A percentile compares a stretch with the other conserved stretches of the same genome.
Conservation (phyloP, 2,113 vertebrate species). For the Hydrolagus affinis region DNA sequence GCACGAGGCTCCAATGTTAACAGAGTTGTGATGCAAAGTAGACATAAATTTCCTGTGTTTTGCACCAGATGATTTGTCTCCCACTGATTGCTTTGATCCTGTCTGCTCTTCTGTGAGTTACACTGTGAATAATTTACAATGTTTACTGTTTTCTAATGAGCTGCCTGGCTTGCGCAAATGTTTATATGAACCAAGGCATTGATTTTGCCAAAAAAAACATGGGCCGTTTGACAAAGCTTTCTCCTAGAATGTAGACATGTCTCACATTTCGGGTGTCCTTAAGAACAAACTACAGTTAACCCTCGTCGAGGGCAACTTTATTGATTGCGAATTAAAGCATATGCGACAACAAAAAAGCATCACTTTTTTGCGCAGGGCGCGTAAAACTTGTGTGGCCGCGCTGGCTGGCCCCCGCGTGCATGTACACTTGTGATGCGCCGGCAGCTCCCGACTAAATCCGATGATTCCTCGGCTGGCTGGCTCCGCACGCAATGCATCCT, state of each 20-base stretch:
- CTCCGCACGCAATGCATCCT: too few relatives aligned
- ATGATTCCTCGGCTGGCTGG: too few relatives aligned
- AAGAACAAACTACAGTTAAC: neutral
- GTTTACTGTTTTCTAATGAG: neutral
- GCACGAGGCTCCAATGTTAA: too few relatives aligned
- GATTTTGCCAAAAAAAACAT: neutral
- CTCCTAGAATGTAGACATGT: neutral
- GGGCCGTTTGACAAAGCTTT: neutral
- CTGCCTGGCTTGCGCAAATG: neutral
- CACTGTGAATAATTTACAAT: constrained; percentile 4
- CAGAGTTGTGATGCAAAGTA: too few relatives aligned
- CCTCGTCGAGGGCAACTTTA: too few relatives aligned
- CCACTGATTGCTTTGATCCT: neutral
- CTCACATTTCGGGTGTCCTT: neutral
- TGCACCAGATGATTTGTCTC: neutral
- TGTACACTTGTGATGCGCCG: too few relatives aligned
- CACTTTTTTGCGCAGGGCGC: too few relatives aligned
- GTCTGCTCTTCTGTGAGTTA: neutral
- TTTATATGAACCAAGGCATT: constrained; percentile 1
- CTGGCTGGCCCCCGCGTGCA: too few relatives aligned
- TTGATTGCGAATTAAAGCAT: too few relatives aligned
- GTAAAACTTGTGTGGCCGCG: too few relatives aligned
- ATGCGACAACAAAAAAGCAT: too few relatives aligned
- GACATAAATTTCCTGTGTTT: neutral
- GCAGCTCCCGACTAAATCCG: too few relatives aligned